These are phyloP conservation scores for Protosalanx chinensis DNA, from an alignment of 2,797 vertebrate genomes.

Conservation along the genomic window DNA sequence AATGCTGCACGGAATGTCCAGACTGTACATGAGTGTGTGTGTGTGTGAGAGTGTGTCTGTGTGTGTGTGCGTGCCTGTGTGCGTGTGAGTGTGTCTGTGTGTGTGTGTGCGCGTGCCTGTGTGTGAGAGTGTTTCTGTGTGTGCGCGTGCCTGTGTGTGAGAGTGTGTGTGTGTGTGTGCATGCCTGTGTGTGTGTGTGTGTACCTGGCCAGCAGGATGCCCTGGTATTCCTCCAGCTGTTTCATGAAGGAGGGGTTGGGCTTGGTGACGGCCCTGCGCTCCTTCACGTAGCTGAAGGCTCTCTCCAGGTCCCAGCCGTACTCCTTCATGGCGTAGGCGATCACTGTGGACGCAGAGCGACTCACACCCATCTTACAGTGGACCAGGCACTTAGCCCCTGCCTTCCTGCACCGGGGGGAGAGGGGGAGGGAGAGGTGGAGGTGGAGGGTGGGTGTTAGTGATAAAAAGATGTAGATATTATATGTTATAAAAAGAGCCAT, in stretches of 20 bases:
- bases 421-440: not conserved
- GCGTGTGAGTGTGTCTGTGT: not conserved
- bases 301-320: slow-evolving; percentile 94
- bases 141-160: too few species aligned
- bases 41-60: not conserved
- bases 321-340: slow-evolving; percentile 97
- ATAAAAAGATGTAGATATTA: too few species aligned
- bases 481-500: too few species aligned
- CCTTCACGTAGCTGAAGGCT: slow-evolving; percentile 92
- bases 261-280: slow-evolving; percentile 88
- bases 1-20: too few species aligned
- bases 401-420: slow-evolving; percentile 75
- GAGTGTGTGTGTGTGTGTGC: too few species aligned
- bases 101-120: not conserved
- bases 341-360: slow-evolving; percentile 91
- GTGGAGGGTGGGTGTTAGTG: not conserved
- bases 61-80: too few species aligned
- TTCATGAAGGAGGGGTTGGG: slow-evolving; percentile 97
- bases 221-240: slow-evolving; percentile 97
- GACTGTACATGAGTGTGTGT: not conserved
- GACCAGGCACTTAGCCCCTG: slow-evolving; percentile 93
- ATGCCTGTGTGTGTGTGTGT: not conserved
- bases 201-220: slow-evolving; percentile 93
- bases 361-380: slow-evolving; percentile 99
- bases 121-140: too few species aligned